Conservation (phyloP, 1,140 invertebrate species). For the Mycetomoellerius zeteki region DNA sequence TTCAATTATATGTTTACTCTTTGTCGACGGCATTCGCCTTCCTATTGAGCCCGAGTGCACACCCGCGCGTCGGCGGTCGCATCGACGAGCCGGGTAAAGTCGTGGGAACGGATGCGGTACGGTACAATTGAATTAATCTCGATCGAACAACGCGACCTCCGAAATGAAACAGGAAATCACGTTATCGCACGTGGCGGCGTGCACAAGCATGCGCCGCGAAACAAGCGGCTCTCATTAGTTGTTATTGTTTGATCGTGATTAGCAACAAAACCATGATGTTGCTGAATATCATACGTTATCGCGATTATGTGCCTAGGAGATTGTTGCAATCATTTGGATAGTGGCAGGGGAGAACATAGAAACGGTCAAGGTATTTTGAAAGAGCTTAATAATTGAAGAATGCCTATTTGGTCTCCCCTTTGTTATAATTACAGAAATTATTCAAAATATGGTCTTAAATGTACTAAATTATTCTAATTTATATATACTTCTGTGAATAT, state of each 20-base stretch:
- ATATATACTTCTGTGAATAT: not conserved
- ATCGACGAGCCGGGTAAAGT: slow-evolving; percentile 62
- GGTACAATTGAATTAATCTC: slow-evolving; percentile 75
- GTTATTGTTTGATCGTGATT: slow-evolving; percentile 67
- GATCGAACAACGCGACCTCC: slow-evolving; percentile 70
- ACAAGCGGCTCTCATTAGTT: slow-evolving; percentile 71
- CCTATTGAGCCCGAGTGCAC: slow-evolving; percentile 28
- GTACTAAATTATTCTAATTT: slow-evolving; percentile 17
- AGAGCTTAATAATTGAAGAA: not conserved
- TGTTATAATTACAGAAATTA: not conserved
- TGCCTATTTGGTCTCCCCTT: not conserved
- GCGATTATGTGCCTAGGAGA: slow-evolving; percentile 44
- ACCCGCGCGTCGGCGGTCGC: not conserved
- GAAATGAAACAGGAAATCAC: slow-evolving; percentile 75
- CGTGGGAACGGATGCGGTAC: slow-evolving; percentile 67
- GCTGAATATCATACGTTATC: slow-evolving; percentile 53
- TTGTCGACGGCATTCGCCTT: slow-evolving; percentile 66
- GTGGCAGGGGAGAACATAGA: not conserved
- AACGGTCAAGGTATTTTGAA: not conserved
- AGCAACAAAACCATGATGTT: slow-evolving; percentile 47
- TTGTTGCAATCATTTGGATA: slow-evolving; percentile 14
- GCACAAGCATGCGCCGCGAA: slow-evolving; percentile 47
- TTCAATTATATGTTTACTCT: slow-evolving; percentile 78
- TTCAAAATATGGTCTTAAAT: not conserved
- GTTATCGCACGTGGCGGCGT: slow-evolving; percentile 66